Percentiles rank a stretch among this genome's conserved stretches.
Evolutionary conservation across 2,113 vertebrate species (phyloP).

Genomic region (Protobothrops mucrosquamatus): DNA sequence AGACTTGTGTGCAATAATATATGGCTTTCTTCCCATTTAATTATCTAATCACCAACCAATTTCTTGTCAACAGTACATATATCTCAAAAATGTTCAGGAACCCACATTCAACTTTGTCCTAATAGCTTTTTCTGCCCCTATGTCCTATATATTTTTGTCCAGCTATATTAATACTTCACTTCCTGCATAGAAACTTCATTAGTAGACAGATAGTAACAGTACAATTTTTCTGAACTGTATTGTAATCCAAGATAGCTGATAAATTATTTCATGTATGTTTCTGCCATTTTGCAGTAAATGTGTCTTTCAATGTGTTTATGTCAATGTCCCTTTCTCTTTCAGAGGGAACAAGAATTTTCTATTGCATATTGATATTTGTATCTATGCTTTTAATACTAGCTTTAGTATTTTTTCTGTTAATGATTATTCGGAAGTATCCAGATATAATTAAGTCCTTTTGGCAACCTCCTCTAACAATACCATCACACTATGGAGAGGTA

Average conservation of each 20-base stretch:
- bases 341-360: slow-evolving; percentile 35
- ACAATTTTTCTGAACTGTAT: neutral
- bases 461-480: slow-evolving; percentile 60
- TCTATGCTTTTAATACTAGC: fast-evolving
- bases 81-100: neutral
- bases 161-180: neutral
- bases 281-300: neutral
- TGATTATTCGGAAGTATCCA: slow-evolving; percentile 38
- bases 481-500: slow-evolving; percentile 66
- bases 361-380: neutral
- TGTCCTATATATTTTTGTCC: neutral
- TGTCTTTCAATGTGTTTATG: neutral
- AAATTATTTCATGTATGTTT: neutral
- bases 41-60: neutral
- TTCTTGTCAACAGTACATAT: neutral
- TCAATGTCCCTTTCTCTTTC: neutral
- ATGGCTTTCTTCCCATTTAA: neutral
- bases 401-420: neutral
- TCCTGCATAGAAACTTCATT: neutral
- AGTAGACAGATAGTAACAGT: neutral
- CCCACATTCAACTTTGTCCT: neutral
- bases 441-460: slow-evolving; percentile 55
- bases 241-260: too few relatives aligned
- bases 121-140: neutral
- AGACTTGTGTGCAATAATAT: neutral